phyloP scores from a whole-genome alignment of 2,888 invertebrate genomes.

The Cordilura impudica region DNA sequence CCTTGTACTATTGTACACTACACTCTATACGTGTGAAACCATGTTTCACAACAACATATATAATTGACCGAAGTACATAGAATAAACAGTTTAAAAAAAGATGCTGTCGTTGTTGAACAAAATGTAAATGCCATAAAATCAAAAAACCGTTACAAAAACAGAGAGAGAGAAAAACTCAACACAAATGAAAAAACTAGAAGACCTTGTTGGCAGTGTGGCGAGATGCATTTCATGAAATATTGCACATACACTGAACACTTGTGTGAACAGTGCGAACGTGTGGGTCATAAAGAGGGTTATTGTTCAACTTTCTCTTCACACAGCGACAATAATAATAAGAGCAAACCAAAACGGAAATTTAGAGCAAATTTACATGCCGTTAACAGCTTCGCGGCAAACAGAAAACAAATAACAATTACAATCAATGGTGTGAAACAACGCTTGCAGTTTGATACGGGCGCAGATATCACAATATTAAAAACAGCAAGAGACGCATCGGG shows the following conservation, averaged over 20 bases:
- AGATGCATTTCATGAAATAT: slow-evolving; percentile 38
- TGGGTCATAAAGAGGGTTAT: slow-evolving; percentile 51
- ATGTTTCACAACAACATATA: no score
- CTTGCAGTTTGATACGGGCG: slow-evolving; percentile 38
- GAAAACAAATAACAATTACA: slow-evolving; percentile 1
- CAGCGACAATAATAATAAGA: background rate
- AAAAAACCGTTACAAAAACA: background rate
- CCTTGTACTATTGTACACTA: no score
- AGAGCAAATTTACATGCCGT: background rate
- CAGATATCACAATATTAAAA: slow-evolving; percentile 43
- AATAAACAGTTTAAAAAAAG: slow-evolving; percentile 33
- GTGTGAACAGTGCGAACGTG: slow-evolving; percentile 31
- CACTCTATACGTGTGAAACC: no score
- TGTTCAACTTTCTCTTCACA: slow-evolving; percentile 30
- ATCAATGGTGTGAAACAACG: slow-evolving; percentile 16
- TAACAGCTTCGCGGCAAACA: slow-evolving; percentile 8
- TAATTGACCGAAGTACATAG: no score
- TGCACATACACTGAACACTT: slow-evolving; percentile 42
- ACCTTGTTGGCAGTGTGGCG: slow-evolving; percentile 51
- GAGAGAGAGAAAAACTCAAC: background rate
- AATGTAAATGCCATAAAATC: slow-evolving; percentile 6
- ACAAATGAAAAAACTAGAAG: slow-evolving; percentile 22
- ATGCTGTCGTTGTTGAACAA: slow-evolving; percentile 27
- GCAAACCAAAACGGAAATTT: background rate
- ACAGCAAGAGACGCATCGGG: slow-evolving; percentile 25